Conservation (phyloP, 2,888 invertebrate species). For the Pelosia muscerda region DNA sequence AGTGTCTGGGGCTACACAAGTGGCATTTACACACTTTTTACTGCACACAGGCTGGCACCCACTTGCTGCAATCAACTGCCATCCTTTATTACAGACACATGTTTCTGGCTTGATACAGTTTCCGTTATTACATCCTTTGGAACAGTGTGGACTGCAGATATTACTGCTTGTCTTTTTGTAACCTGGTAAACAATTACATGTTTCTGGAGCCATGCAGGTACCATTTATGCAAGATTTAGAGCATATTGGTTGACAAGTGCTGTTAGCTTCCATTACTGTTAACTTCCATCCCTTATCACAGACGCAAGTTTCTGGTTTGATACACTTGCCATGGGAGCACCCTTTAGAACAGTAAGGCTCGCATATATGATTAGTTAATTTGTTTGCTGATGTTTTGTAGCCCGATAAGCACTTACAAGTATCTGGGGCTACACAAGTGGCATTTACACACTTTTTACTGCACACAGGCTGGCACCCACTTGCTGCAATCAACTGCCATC, state of each 20-base stretch:
- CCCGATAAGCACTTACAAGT: slow-evolving; percentile 20
- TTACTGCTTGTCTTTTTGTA: neutral
- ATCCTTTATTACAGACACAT: slow-evolving; percentile 22
- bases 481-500: slow-evolving; percentile 3
- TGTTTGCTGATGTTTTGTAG: neutral
- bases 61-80: slow-evolving; percentile 12
- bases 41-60: slow-evolving; percentile 29
- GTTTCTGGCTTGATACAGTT: neutral
- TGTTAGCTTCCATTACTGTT: neutral
- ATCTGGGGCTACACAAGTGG: slow-evolving; percentile 21
- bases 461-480: slow-evolving; percentile 16
- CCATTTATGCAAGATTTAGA: neutral
- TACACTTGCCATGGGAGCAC: slow-evolving; percentile 7
- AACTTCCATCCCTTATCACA: neutral
- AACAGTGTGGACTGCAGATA: slow-evolving; percentile 20
- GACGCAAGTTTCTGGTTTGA: neutral
- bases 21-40: slow-evolving; percentile 14
- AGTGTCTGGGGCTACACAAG: slow-evolving; percentile 20
- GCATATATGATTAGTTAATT: neutral
- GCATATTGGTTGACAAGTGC: slow-evolving; percentile 4
- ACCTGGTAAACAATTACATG: neutral
- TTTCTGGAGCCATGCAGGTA: neutral
- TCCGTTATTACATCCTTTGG: neutral
- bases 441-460: slow-evolving; percentile 8
- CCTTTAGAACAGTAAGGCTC: slow-evolving; percentile 9